These are phyloP conservation scores for Aegypius monachus DNA, from an alignment of 2,113 vertebrate species.

Conservation along the genomic window DNA sequence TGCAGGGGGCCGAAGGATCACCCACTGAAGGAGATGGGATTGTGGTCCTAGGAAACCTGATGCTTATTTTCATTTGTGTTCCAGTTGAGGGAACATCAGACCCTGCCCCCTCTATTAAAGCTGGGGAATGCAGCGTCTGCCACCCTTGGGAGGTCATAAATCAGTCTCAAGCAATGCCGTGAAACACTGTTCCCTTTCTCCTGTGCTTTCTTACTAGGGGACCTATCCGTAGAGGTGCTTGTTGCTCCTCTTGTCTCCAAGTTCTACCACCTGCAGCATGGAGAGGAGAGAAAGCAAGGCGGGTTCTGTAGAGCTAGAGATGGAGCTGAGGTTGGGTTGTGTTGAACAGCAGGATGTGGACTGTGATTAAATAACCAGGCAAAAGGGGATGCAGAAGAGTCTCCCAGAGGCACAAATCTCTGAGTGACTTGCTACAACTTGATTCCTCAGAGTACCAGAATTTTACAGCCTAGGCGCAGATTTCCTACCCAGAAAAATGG, in stretches of 20 bases:
- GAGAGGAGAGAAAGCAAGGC: neutral
- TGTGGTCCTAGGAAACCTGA: slow-evolving; percentile 24
- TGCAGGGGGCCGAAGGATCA: neutral
- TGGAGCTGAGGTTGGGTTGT: neutral
- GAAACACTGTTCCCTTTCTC: neutral
- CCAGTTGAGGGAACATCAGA: slow-evolving; percentile 51
- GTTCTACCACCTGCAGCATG: no score
- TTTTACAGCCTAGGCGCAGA: neutral
- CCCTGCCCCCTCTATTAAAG: neutral
- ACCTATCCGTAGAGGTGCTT: neutral
- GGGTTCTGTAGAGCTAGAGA: neutral
- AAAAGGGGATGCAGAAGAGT: neutral
- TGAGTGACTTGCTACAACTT: neutral
- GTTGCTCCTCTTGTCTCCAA: neutral
- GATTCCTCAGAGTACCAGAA: neutral
- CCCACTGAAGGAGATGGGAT: neutral
- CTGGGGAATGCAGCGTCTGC: neutral
- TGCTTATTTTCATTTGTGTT: slow-evolving; percentile 32
- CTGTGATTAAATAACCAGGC: neutral
- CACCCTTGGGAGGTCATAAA: neutral
- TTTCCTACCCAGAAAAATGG: neutral
- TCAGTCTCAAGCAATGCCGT: neutral
- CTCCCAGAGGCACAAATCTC: neutral
- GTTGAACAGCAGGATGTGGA: neutral
- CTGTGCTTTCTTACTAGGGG: neutral